Base-by-base conservation (phyloP, 1,140 invertebrate species). In the Phthorimaea operculella region DNA sequence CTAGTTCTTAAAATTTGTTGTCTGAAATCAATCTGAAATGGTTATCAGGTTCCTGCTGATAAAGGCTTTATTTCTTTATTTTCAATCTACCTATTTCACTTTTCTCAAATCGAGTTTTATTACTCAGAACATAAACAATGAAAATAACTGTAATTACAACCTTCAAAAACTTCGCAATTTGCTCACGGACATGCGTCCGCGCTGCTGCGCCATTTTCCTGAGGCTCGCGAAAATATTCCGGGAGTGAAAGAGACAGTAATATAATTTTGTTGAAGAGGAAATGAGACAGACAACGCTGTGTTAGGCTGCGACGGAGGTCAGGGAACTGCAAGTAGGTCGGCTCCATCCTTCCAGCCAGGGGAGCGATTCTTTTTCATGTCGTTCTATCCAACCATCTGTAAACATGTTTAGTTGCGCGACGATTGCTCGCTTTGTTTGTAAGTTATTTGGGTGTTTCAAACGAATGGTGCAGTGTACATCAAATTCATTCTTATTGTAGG, bases 291-390 rank as follows among this genome's bases (percentile, higher is more conserved):
- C 45, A 57, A 66, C 52, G 59, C 65, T 72, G 65, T 66, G 76
- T 72, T 81, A 77, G 74, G 78, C 68, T 83, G 70, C 70, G 61
- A 66, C 72, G 68, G 78, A 79, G 80, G 80, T 83, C 80, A 82
- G 72, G 76, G 80, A 83, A 83, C 81, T 73, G 72, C 79, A 84
- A 84, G 75, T 84, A 67, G 81, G 81, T 81, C 81, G 81, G 63
- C 75, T 76, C 65, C 79, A 81, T 82, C 79, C 81, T 82, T 82
- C 73, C 14, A 39, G 36, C 73, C 14, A 39, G 36, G 36, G 36
- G 10, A 39, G 36, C n/a, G 36, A 39, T 39, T 39, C 36, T 39
- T 10, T 39, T 12, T 12, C 10, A 39, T 10, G 36, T n/a, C 36
- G 3, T 39, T 39, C 8, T 39, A 39, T n/a, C n/a, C n/a, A n/a